phyloP scores from a whole-genome alignment of 2,888 invertebrate genomes.

The Geotrupes spiniger region DNA sequence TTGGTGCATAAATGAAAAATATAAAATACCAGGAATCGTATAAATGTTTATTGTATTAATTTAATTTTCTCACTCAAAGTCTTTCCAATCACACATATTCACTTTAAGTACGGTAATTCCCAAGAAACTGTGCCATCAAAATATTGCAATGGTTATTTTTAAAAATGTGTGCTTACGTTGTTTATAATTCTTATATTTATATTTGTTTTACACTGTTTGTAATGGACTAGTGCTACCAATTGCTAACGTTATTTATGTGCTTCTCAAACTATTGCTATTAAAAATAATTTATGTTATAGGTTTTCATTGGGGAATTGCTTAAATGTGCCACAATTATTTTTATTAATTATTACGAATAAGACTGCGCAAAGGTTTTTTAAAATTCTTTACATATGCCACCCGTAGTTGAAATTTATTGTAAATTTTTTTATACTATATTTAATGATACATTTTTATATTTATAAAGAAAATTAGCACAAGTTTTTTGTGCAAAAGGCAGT shows the following conservation, averaged over 20 bases:
- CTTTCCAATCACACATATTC: constrained; percentile 8
- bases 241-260: no score
- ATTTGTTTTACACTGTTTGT: no score
- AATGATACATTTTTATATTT: constrained; percentile 14
- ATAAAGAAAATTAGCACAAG: constrained; percentile 15
- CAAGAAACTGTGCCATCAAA: constrained; percentile 7
- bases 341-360: background rate
- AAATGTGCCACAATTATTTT: constrained; percentile 12
- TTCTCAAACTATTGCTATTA: no score
- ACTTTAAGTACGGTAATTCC: constrained; percentile 6
- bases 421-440: constrained; percentile 15
- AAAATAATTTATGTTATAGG: background rate
- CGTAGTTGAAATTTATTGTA: constrained; percentile 11
- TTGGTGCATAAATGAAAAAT: no score
- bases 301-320: constrained; percentile 9
- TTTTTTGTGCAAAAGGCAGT: constrained; percentile 17
- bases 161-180: no score
- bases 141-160: no score
- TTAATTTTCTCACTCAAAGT: constrained; percentile 14
- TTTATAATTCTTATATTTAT: no score
- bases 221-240: no score
- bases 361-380: constrained; percentile 13
- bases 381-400: constrained; percentile 12
- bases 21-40: no score
- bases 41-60: background rate